phyloP scores from a whole-genome alignment of 2,888 invertebrate species.

The Nephrocerus scutellatus region DNA sequence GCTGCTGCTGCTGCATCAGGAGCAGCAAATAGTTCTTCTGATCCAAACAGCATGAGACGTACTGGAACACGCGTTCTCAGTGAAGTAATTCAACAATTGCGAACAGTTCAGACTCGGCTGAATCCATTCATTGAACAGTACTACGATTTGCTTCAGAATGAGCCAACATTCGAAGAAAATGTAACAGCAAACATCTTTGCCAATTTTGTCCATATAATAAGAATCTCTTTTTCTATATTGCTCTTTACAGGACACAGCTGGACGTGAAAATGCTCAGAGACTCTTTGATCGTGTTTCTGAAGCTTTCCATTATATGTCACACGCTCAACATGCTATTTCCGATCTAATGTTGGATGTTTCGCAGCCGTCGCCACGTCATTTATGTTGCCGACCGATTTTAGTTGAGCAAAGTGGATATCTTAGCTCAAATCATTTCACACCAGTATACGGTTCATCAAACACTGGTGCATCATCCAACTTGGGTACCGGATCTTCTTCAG shows the following conservation, averaged over 20 bases:
- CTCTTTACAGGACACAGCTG: constrained; percentile 42
- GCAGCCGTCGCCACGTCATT: constrained; percentile 59
- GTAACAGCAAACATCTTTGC: too few relatives aligned
- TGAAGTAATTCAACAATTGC: constrained; percentile 42
- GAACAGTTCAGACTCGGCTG: constrained; percentile 49
- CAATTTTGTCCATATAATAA: too few relatives aligned
- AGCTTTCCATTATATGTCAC: constrained; percentile 76
- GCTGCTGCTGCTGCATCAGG: constrained; percentile 21
- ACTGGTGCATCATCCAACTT: constrained; percentile 9
- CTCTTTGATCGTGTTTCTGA: constrained; percentile 69
- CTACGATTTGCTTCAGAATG: constrained; percentile 55
- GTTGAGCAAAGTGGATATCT: constrained; percentile 57
- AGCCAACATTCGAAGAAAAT: constrained; percentile 51
- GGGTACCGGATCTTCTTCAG: constrained; percentile 22
- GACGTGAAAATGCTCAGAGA: constrained; percentile 55
- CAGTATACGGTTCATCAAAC: constrained; percentile 22
- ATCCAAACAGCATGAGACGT: constrained; percentile 32
- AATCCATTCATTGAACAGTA: constrained; percentile 61
- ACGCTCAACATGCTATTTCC: constrained; percentile 82
- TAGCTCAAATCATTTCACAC: constrained; percentile 40
- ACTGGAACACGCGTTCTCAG: constrained; percentile 43
- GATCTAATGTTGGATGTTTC: constrained; percentile 72
- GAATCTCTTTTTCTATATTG: too few relatives aligned
- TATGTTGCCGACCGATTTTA: constrained; percentile 65
- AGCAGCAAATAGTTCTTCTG: constrained; percentile 15